Evolutionary conservation across 2,888 invertebrate species (phyloP), one percentile per base, ranked within the genome.

Genomic region (Chesias legatella): DNA sequence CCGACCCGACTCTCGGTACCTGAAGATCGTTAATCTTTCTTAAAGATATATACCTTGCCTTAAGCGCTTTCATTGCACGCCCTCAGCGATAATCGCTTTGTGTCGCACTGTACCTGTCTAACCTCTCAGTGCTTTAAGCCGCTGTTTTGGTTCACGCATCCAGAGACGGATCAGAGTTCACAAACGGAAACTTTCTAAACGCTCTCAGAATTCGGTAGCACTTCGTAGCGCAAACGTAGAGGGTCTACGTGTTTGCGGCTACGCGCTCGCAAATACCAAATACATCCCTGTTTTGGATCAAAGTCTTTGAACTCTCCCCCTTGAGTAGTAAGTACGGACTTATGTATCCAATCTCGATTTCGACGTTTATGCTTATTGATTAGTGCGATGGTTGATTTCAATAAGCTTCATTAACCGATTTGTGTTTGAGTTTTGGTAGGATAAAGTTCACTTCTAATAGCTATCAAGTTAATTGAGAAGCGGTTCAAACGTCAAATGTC

Each of bases 1-100:
- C 70, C 78, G 73, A 78, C 77, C 79, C 81, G 75, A 73, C 72
- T 68, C 67, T 72, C 78, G 64, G 64, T 83, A 85, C 85, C 84
- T 86, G 85, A 70, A 73, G 75, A 78, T 85, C 86, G 88, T 88
- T 86, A 88, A 88, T 88, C 86, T 88, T 85, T 86, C 86, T 84
- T 83, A 84, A 84, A 84, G 84, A 86, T 79, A 82, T 85, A 86
- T 81, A 79, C 81, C 72, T 72, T 62, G 70, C 67, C 72, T 65
- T 63, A 69, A 67, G 66, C 71, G 64, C 67, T 70, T 77, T 72
- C 72, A 67, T 68, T 67, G 63, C 58, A 53, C 63, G 59, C 70
- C 67, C 65, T 65, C 62, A 62, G 67, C 70, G 71, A 67, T 83
- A 82, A 85, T 82, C 83, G 81, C 79, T 79, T 73, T 71, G 70